Conservation (phyloP, 2,113 vertebrate genomes). For the Amphiprion percula region DNA sequence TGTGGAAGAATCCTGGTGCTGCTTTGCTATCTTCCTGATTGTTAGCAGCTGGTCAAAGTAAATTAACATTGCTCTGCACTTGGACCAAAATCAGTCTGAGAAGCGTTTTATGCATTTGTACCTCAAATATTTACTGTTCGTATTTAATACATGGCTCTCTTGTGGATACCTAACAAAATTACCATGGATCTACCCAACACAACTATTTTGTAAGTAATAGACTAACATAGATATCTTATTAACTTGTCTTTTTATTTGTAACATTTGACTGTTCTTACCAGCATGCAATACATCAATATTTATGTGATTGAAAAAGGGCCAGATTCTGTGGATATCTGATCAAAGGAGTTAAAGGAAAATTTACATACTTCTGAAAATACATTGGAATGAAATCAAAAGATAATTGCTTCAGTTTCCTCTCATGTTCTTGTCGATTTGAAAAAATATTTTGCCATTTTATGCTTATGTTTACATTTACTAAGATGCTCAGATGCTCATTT, state of each 20-base stretch:
- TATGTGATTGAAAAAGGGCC: background rate
- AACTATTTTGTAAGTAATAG: constrained; percentile 74
- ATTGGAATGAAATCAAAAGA: constrained; percentile 8
- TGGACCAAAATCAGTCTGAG: constrained; percentile 59
- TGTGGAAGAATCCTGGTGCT: constrained; percentile 67
- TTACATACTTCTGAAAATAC: constrained; percentile 1
- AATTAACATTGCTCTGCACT: constrained; percentile 65
- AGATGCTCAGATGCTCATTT: constrained; percentile 1
- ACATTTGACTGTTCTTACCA: constrained; percentile 13
- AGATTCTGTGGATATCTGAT: background rate
- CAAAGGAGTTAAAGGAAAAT: constrained; percentile 3
- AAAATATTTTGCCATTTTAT: background rate
- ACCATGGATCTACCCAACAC: constrained; percentile 61
- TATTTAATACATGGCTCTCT: constrained; percentile 40
- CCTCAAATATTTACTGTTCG: constrained; percentile 34
- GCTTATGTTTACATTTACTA: constrained; percentile 13
- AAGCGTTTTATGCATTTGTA: constrained; percentile 40
- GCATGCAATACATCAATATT: constrained; percentile 27
- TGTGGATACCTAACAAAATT: constrained; percentile 62
- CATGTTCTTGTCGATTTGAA: background rate
- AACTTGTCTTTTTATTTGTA: constrained; percentile 22
- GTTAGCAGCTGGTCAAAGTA: constrained; percentile 77
- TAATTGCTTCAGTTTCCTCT: background rate
- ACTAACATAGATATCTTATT: constrained; percentile 28
- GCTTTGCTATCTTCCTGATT: constrained; percentile 71